Percentiles rank a stretch among this genome's conserved stretches.
Conservation (phyloP, 64 coral and sea anemone genomes). For the Montipora capricornis region DNA sequence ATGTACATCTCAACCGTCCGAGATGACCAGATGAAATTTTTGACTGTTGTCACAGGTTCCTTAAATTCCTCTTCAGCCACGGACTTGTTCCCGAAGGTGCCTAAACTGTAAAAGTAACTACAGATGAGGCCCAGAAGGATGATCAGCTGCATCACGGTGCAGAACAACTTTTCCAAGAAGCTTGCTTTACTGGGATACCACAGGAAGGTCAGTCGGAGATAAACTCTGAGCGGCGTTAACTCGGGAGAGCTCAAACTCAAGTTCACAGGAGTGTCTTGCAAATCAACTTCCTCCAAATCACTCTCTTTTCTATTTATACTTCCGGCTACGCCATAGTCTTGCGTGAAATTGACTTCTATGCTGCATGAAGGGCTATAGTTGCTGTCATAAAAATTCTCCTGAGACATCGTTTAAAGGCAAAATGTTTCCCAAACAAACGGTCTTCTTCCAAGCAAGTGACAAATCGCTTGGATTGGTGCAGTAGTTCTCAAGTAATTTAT, state of each 20-base stretch:
- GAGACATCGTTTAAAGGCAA: slow-evolving; percentile 1
- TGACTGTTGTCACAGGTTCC: slow-evolving; percentile 59
- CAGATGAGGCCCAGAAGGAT: not conserved
- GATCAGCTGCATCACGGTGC: not conserved
- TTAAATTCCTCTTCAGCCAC: slow-evolving; percentile 38
- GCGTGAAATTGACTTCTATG: not conserved
- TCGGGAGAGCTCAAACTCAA: slow-evolving; percentile 40
- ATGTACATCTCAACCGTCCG: slow-evolving; percentile 55
- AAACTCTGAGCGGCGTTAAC: slow-evolving; percentile 19
- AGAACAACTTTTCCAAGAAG: not conserved
- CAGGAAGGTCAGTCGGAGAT: slow-evolving; percentile 31
- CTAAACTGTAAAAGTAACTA: slow-evolving; percentile 47
- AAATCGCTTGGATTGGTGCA: not conserved
- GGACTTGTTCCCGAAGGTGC: slow-evolving; percentile 57
- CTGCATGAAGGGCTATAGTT: not conserved
- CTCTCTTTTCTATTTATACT: not conserved
- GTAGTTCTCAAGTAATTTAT: not conserved
- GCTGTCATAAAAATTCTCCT: not conserved
- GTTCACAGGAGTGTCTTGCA: slow-evolving; percentile 55
- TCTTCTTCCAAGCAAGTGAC: not conserved
- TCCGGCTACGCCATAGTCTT: not conserved
- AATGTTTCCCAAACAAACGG: not conserved
- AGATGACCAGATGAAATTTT: slow-evolving; percentile 55
- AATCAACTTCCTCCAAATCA: slow-evolving; percentile 12
- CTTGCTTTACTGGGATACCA: slow-evolving; percentile 38